Percentiles rank a stretch among this genome's conserved stretches.
These are phyloP conservation scores for Helarctos malayanus DNA, from an alignment of 2,797 vertebrate genomes.

Conservation along the genomic window DNA sequence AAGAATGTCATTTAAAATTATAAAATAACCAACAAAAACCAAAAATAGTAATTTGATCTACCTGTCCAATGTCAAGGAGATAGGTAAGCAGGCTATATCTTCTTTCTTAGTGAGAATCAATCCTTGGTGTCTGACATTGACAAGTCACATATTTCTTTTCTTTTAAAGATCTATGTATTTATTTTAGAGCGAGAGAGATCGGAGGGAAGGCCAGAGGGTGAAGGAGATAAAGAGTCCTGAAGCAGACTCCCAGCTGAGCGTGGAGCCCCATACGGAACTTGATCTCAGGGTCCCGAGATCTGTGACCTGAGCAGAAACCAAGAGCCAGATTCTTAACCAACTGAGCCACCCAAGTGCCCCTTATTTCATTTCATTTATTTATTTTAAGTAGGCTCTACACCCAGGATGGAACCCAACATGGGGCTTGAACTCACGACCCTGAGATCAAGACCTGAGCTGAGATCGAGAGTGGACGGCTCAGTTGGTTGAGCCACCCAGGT, in stretches of 20 bases:
- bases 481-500: not conserved
- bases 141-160: not conserved
- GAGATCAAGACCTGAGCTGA: not conserved
- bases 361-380: not conserved
- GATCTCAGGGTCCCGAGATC: not conserved
- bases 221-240: not conserved
- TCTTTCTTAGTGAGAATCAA: not conserved
- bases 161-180: not conserved
- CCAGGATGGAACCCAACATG: not conserved
- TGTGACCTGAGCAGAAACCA: not conserved
- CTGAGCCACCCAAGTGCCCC: not conserved
- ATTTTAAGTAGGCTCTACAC: not conserved
- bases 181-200: not conserved
- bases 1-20: not conserved
- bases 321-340: not conserved
- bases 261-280: accelerated
- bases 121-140: not conserved
- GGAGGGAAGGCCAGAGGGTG: not conserved
- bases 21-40: not conserved
- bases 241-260: not conserved
- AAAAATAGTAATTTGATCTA: not conserved
- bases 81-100: not conserved
- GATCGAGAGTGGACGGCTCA: not conserved
- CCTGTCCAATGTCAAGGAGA: not conserved
- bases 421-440: not conserved